Evolutionary conservation across 2,797 vertebrate genomes (phyloP), one percentile per base, ranked within the genome.

Genomic region (Cryptoblepharus egeriae): DNA sequence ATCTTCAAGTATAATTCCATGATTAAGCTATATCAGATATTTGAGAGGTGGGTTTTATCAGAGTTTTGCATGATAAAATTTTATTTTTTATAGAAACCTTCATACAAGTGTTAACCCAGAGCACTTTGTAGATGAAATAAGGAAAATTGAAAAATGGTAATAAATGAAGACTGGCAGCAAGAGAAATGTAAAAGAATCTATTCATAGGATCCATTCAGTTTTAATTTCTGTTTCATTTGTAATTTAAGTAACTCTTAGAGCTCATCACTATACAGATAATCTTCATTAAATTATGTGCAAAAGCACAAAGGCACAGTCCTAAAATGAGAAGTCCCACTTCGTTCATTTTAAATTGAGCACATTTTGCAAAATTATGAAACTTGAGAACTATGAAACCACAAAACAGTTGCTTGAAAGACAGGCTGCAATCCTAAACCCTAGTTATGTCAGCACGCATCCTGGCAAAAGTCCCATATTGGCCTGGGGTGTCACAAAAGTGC

Each of bases 1-100:
- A 87, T 88, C 91, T 91, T 92, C 91, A 91, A 73, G 82, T 87
- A 75, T 88, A 87, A 91, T 90, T 92, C 79, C 70, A 12, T 87
- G 88, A 93, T 94, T 93, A 93, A 92, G 90, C 88, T 2, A 26
- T 92, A 92, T 78, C 80, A 88, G 87, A 90, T 85, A 92, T 89
- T 91, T 87, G 85, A 89, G 32, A 81, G 39, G 39, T 73, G 67
- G 57, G 82, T 86, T 92, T 91, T 87, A 83, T 37, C 77, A 69
- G 26, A 85, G 16, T 78, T 35, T 85, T 13, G 76, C 35, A 55
- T 11, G 80, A 28, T 35, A 79, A 42, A 88, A 85, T 84, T 85
- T 90, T 76, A 87, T 84, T 89, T 90, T 30, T 9, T 52, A 74
- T 63, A 65, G 88, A 57, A 42, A 45, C 7, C 69, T 90, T 70